Evolutionary conservation across 2,797 vertebrate species (phyloP).

Genomic region (Epinephelus malabaricus): DNA sequence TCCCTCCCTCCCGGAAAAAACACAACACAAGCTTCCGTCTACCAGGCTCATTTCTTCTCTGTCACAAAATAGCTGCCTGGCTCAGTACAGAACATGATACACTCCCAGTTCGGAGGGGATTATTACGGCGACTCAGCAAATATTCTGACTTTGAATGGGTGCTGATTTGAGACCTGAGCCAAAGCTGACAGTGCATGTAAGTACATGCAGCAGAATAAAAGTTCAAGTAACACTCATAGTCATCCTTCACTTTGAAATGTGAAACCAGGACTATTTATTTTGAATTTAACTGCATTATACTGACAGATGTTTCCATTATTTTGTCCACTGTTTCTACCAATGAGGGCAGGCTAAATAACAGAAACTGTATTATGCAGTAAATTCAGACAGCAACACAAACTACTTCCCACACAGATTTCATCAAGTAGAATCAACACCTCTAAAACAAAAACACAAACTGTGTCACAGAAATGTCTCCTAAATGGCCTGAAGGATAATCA

Average conservation of each 20-base stretch:
- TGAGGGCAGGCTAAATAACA: not conserved
- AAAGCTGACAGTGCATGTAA: not conserved
- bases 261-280: not conserved
- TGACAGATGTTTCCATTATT: no score
- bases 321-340: no score
- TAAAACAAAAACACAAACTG: not conserved
- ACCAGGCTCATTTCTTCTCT: conserved; percentile 3
- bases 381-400: not conserved
- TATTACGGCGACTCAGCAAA: conserved; percentile 15
- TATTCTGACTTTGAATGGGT: conserved; percentile 16
- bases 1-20: conserved; percentile 35
- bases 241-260: not conserved
- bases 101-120: not conserved
- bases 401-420: not conserved
- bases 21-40: conserved; percentile 2
- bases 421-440: not conserved
- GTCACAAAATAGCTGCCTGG: conserved; percentile 4
- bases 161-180: conserved; percentile 8
- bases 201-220: not conserved
- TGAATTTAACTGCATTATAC: no score
- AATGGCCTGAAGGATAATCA: not conserved
- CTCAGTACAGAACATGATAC: conserved; percentile 16
- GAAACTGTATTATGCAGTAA: not conserved
- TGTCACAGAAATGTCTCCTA: not conserved
- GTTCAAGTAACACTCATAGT: not conserved